These are phyloP conservation scores for Heterodera carotae DNA, from an alignment of 1,140 invertebrate species.

Conservation along the genomic window DNA sequence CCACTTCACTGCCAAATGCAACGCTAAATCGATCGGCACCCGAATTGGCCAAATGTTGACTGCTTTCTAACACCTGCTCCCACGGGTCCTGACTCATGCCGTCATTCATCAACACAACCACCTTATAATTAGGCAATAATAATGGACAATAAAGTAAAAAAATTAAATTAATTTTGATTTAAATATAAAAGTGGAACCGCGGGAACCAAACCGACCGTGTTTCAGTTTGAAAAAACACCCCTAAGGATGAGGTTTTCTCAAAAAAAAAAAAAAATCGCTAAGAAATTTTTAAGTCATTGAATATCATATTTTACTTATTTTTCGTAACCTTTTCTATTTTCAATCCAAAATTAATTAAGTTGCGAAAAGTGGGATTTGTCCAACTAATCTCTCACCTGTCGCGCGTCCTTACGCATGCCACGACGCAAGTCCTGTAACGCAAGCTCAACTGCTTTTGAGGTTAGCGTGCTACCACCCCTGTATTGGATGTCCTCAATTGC, in stretches of 20 bases:
- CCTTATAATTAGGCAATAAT: slow-evolving; percentile 27
- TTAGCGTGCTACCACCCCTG: slow-evolving; percentile 56
- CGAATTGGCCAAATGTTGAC: slow-evolving; percentile 41
- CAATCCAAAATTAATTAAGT: slow-evolving; percentile 32
- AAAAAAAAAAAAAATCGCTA: too few relatives aligned
- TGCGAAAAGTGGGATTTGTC: too few relatives aligned
- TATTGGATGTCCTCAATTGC: slow-evolving; percentile 61
- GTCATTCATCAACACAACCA: slow-evolving; percentile 61
- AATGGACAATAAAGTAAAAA: too few relatives aligned
- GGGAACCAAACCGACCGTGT: too few relatives aligned
- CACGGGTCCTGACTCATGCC: slow-evolving; percentile 60
- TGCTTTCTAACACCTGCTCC: slow-evolving; percentile 50
- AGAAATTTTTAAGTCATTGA: too few relatives aligned
- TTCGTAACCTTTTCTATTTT: neutral
- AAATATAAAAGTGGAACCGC: too few relatives aligned
- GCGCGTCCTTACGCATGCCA: slow-evolving; percentile 50
- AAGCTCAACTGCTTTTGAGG: slow-evolving; percentile 59
- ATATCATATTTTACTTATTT: too few relatives aligned
- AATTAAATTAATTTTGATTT: too few relatives aligned
- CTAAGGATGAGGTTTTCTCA: too few relatives aligned
- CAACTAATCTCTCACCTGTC: slow-evolving; percentile 25
- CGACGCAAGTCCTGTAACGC: slow-evolving; percentile 53
- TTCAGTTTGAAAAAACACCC: too few relatives aligned
- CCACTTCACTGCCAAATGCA: slow-evolving; percentile 57
- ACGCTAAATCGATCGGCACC: slow-evolving; percentile 60